These are phyloP conservation scores for Poeciliopsis turrubarensis DNA, from an alignment of 2,113 vertebrate genomes.

Conservation along the genomic window DNA sequence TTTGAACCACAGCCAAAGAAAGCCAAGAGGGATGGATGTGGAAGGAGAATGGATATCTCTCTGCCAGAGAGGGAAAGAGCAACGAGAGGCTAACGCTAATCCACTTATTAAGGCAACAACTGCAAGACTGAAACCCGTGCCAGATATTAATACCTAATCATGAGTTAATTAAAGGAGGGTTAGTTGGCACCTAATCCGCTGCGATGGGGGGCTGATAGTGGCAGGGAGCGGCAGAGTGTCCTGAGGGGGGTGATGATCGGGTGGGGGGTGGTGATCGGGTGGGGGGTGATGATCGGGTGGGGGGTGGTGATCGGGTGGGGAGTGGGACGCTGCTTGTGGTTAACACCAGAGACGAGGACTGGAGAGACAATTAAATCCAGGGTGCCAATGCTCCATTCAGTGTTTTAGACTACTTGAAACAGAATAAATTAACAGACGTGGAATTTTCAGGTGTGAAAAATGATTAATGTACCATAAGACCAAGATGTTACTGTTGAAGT, in stretches of 20 bases:
- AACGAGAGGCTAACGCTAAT: constrained; percentile 74
- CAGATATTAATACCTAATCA: constrained; percentile 80
- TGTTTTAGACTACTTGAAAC: constrained; percentile 28
- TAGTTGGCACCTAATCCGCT: constrained; percentile 73
- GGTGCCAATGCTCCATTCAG: constrained; percentile 26
- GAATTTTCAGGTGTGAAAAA: constrained; percentile 26
- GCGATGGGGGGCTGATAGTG: constrained; percentile 65
- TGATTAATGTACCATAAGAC: constrained; percentile 15
- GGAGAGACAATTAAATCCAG: constrained; percentile 55
- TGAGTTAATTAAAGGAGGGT: constrained; percentile 78
- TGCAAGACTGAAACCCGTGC: constrained; percentile 66
- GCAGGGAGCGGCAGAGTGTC: constrained; percentile 53
- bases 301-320: constrained; percentile 19
- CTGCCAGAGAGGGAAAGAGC: constrained; percentile 45
- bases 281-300: constrained; percentile 35
- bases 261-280: background rate
- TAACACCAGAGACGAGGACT: constrained; percentile 46
- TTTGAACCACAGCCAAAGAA: constrained; percentile 66
- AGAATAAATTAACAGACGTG: constrained; percentile 43
- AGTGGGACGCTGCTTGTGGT: constrained; percentile 1
- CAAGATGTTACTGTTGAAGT: constrained; percentile 15
- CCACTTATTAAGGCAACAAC: constrained; percentile 81
- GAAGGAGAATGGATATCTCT: constrained; percentile 39
- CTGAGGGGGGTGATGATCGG: constrained; percentile 43
- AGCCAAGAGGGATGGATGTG: constrained; percentile 47